A percentile compares a stretch with the other conserved stretches of the same genome.
These are phyloP conservation scores for Drosophila bocki DNA, from an alignment of 1,140 invertebrate genomes.

Conservation along the genomic window DNA sequence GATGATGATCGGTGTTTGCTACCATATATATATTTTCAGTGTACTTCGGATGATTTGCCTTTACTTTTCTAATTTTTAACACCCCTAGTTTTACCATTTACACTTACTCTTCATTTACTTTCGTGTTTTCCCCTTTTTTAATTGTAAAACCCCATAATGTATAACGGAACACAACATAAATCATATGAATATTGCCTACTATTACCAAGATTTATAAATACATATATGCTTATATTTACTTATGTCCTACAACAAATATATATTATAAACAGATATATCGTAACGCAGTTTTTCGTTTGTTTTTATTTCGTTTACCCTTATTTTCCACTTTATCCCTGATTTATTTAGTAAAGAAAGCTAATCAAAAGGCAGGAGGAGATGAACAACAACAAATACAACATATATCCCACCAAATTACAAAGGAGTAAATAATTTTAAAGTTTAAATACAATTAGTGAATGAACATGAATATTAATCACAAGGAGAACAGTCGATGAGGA, in stretches of 20 bases:
- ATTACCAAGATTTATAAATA: slow-evolving; percentile 62
- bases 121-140: slow-evolving; percentile 20
- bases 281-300: slow-evolving; percentile 36
- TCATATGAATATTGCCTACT: slow-evolving; percentile 59
- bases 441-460: slow-evolving; percentile 36
- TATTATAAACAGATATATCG: slow-evolving; percentile 57
- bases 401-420: slow-evolving; percentile 79
- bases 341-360: slow-evolving; percentile 14
- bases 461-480: slow-evolving; percentile 25
- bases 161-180: slow-evolving; percentile 57
- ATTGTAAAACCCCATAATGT: slow-evolving; percentile 20
- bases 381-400: slow-evolving; percentile 73
- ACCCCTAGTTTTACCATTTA: slow-evolving; percentile 24
- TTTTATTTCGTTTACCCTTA: slow-evolving; percentile 1
- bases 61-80: slow-evolving; percentile 39
- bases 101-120: slow-evolving; percentile 38
- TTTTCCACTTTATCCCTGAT: background rate
- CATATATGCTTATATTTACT: slow-evolving; percentile 67
- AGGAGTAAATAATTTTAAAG: slow-evolving; percentile 63
- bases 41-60: slow-evolving; percentile 54
- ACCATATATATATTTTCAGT: slow-evolving; percentile 43
- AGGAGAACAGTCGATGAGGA: slow-evolving; percentile 15
- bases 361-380: slow-evolving; percentile 60
- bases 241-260: slow-evolving; percentile 72
- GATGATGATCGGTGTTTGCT: slow-evolving; percentile 47